phyloP scores from a whole-genome alignment of 2,797 vertebrate species.

The Phoeniculus purpureus region DNA sequence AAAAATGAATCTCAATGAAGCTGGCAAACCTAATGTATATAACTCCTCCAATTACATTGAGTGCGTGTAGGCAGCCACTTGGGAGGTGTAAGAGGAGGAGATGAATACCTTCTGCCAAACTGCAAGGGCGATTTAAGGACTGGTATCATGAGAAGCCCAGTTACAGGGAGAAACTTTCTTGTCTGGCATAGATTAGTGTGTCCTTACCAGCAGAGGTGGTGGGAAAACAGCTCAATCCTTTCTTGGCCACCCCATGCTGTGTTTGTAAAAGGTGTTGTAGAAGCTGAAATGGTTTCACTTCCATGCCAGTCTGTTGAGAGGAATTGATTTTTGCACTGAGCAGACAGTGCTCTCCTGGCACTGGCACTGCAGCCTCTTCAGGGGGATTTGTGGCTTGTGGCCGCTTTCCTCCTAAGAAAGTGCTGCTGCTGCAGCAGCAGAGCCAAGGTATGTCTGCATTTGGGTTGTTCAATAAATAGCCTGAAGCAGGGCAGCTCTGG shows the following conservation, averaged over 20 bases:
- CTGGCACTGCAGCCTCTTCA: background rate
- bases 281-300: background rate
- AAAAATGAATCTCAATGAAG: constrained; percentile 20
- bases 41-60: constrained; percentile 11
- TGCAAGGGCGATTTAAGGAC: constrained; percentile 35
- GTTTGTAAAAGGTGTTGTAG: background rate
- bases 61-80: background rate
- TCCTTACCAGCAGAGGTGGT: background rate
- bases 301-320: background rate
- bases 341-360: background rate
- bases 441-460: background rate
- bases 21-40: background rate
- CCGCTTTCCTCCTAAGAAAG: fast-evolving
- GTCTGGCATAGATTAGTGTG: background rate
- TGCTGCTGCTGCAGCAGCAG: background rate
- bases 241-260: fast-evolving
- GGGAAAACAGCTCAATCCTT: background rate
- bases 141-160: background rate
- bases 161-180: background rate
- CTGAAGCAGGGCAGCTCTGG: background rate
- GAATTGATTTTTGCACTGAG: background rate
- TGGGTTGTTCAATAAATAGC: background rate
- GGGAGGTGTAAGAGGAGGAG: background rate
- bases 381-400: background rate
- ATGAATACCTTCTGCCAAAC: background rate